Conservation (phyloP, 2,113 vertebrate genomes). For the Caloenas nicobarica region DNA sequence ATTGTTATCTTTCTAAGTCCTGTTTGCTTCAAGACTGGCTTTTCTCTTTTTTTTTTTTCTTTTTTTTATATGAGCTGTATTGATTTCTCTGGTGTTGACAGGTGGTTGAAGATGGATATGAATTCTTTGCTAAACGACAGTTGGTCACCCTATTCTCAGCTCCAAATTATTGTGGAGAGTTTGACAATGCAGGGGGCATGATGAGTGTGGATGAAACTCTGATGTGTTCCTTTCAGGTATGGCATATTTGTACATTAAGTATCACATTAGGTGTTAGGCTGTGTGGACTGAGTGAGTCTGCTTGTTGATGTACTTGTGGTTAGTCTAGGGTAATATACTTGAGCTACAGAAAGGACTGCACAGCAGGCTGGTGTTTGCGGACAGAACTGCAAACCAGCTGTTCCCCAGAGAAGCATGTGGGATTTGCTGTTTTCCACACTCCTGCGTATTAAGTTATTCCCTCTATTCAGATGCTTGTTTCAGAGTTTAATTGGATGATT, state of each 20-base stretch:
- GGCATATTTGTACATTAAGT: background rate
- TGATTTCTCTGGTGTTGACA: constrained; percentile 64
- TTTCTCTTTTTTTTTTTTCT: background rate
- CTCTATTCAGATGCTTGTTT: background rate
- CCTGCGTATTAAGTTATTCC: background rate
- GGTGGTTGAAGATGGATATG: constrained; percentile 95
- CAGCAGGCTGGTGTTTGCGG: background rate
- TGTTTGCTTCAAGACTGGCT: background rate
- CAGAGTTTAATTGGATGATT: background rate
- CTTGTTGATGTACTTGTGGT: background rate
- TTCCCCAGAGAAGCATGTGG: background rate
- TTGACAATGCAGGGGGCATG: constrained; percentile 95
- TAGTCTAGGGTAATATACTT: background rate
- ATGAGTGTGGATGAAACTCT: constrained; percentile 96
- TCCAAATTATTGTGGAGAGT: constrained; percentile 95
- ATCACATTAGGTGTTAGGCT: background rate
- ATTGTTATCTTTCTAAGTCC: background rate
- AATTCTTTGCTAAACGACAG: constrained; percentile 95
- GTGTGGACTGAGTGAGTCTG: no score
- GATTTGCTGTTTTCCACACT: background rate
- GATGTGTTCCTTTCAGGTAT: constrained; percentile 97
- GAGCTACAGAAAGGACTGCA: background rate
- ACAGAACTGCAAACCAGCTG: background rate
- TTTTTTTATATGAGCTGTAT: background rate
- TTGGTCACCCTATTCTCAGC: constrained; percentile 94